Base-by-base conservation (phyloP, 2,113 vertebrate species). In the Ctenomys sociabilis region DNA sequence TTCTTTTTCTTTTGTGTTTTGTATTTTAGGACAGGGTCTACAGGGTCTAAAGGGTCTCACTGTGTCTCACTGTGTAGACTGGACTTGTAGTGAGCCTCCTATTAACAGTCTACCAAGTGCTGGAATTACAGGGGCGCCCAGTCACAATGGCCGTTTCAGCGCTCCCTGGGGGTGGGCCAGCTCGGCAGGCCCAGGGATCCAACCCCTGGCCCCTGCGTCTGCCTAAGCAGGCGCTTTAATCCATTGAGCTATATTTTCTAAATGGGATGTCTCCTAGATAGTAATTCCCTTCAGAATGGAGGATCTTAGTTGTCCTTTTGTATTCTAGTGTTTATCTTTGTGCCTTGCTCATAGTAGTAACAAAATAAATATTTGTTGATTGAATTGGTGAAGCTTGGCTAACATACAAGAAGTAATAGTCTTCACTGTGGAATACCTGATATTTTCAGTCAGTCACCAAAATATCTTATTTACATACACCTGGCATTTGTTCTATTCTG, bases 401-500 rank as follows among this genome's bases (percentile, higher is more conserved):
- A 82, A 77, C 35, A 35, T 35, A 66, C 54, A 75, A 40, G 81
- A 92, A 90, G 61, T 2, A 54, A 75, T 30, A 59, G 49, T 72
- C 9, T 86, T 94, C 19, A 91, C 4, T 63, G 35, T 90, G 35
- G 54, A 70, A 92, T 85, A 57, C 35, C 37, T 43, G 37, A 66
- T 66, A 49, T 72, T 95, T 93, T 57, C 45, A 63, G 77, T 90
- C 10, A 84, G 73, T 11, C 40, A 77, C 35, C 87, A 37, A 95
- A 85, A 45, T 64, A 64, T 86, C 12, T 95, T 92, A 93, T 90
- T 85, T 93, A 89, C 24, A 77, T 72, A 35, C 78, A 93, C 89
- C 57, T 95, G 81, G 26, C 75, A 78, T 78, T 77, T 49, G 78
- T 70, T 45, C 80, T 95, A 19, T 78, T 89, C 89, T 66, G 63